phyloP scores from a whole-genome alignment of 2,888 invertebrate genomes.

The Stenodera caucasica region DNA sequence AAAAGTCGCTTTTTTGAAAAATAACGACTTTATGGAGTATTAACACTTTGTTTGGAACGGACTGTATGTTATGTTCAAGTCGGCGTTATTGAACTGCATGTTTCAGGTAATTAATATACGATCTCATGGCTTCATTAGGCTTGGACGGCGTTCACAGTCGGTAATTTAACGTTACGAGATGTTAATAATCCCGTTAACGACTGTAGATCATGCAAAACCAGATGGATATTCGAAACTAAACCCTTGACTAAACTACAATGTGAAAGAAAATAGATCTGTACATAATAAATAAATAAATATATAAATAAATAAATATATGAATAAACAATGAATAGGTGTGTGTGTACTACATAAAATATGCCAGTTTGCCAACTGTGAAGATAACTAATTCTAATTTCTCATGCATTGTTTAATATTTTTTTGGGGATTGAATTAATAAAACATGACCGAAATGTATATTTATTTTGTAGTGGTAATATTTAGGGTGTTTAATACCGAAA shows the following conservation, averaged over 20 bases:
- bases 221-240: neutral
- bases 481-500: slow-evolving; percentile 6
- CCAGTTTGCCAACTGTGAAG: slow-evolving; percentile 11
- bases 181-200: slow-evolving; percentile 43
- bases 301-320: too few relatives aligned
- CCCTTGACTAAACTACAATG: neutral
- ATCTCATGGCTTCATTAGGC: slow-evolving; percentile 42
- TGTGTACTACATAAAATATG: neutral
- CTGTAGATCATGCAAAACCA: slow-evolving; percentile 38
- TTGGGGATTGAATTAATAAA: neutral
- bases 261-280: neutral
- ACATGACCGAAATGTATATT: neutral
- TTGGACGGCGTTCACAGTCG: slow-evolving; percentile 37
- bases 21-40: too few relatives aligned
- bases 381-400: slow-evolving; percentile 2
- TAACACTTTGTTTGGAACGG: too few relatives aligned
- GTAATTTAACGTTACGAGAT: slow-evolving; percentile 42
- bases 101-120: slow-evolving; percentile 42
- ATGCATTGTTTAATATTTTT: slow-evolving; percentile 8
- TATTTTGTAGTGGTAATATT: slow-evolving; percentile 1
- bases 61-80: slow-evolving; percentile 5
- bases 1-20: too few relatives aligned
- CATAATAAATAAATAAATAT: too few relatives aligned
- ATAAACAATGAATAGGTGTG: neutral
- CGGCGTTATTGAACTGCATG: slow-evolving; percentile 23